Conservation (phyloP, 2,888 invertebrate species). For the Ophion costatus region DNA sequence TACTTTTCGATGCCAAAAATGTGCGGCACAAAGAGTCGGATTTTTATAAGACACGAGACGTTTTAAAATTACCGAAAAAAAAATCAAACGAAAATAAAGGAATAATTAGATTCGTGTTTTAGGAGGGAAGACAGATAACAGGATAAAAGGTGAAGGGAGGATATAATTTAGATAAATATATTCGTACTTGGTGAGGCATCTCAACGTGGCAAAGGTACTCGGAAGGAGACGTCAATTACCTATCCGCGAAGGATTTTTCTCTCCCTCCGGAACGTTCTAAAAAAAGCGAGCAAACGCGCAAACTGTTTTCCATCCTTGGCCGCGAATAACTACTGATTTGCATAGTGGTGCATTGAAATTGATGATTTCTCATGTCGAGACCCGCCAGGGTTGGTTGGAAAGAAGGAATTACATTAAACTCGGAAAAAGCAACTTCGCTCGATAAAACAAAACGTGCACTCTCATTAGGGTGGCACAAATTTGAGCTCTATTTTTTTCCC, state of each 20-base stretch:
- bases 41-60: not conserved
- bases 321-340: slow-evolving; percentile 66
- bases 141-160: slow-evolving; percentile 22
- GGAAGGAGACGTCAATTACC: slow-evolving; percentile 26
- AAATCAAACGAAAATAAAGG: slow-evolving; percentile 50
- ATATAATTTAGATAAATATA: slow-evolving; percentile 68
- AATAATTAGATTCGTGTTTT: slow-evolving; percentile 63
- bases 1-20: no score
- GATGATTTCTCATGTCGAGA: slow-evolving; percentile 51
- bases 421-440: not conserved
- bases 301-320: slow-evolving; percentile 66
- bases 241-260: not conserved
- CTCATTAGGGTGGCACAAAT: no score
- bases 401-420: slow-evolving; percentile 50
- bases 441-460: no score
- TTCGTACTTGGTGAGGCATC: slow-evolving; percentile 55
- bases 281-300: slow-evolving; percentile 15
- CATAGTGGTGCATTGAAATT: slow-evolving; percentile 71
- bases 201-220: slow-evolving; percentile 31
- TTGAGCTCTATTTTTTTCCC: no score
- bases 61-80: not conserved
- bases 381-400: slow-evolving; percentile 22
- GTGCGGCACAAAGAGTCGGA: no score
- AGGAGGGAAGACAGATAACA: slow-evolving; percentile 21
- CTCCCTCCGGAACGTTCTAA: not conserved